Evolutionary conservation across 2,113 vertebrate species (phyloP).

Genomic region (Oncorhynchus keta): DNA sequence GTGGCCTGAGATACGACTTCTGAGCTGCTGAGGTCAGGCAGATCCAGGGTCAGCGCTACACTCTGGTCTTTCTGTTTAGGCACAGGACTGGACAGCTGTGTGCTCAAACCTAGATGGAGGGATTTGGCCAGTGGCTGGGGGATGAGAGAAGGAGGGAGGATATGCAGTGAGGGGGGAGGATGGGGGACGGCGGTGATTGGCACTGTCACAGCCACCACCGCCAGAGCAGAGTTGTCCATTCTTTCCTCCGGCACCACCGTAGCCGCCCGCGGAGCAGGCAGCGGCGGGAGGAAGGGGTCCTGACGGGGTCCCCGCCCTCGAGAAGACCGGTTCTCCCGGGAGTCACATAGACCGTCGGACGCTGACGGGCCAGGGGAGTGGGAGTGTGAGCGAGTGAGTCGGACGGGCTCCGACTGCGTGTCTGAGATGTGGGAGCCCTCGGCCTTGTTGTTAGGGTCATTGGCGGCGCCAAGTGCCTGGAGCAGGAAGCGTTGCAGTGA

Average conservation of each 20-base stretch:
- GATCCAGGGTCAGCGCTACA: constrained; percentile 30
- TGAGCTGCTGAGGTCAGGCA: constrained; percentile 40
- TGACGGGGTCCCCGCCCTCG: constrained; percentile 12
- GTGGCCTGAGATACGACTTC: constrained; percentile 40
- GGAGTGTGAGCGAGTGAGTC: neutral
- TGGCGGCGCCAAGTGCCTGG: constrained; percentile 48
- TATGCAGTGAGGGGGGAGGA: constrained; percentile 52
- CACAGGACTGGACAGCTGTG: constrained; percentile 23
- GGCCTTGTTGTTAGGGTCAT: neutral
- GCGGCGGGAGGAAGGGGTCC: constrained; percentile 23
- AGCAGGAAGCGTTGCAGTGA: constrained; percentile 85
- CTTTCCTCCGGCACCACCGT: constrained; percentile 55
- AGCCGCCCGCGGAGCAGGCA: constrained; percentile 56
- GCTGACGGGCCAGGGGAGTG: constrained; percentile 20
- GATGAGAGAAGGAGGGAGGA: constrained; percentile 32
- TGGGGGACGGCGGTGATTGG: constrained; percentile 36
- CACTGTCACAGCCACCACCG: constrained; percentile 32
- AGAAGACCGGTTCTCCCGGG: constrained; percentile 12
- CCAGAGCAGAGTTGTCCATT: constrained; percentile 24
- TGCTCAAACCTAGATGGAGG: constrained; percentile 1
- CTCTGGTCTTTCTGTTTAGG: constrained; percentile 36
- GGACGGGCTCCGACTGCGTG: neutral
- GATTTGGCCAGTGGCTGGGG: constrained; percentile 31
- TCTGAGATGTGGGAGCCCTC: constrained; percentile 12
- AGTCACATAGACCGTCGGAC: constrained; percentile 42